Evolutionary conservation across 2,113 vertebrate genomes (phyloP).

Genomic region (Hemiprocne comata): DNA sequence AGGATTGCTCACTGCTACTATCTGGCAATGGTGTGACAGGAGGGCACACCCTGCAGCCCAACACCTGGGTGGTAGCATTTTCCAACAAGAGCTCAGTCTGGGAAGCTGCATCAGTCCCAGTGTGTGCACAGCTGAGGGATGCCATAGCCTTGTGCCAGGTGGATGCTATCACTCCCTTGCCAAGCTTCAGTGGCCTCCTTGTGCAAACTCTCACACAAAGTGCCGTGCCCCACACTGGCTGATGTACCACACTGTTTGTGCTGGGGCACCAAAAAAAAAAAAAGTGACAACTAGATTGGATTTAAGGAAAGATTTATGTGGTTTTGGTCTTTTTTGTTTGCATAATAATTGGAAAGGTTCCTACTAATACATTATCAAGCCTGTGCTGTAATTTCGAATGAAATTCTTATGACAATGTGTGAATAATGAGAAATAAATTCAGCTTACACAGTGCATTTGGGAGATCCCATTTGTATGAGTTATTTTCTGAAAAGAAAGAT

Average conservation of each 20-base stretch:
- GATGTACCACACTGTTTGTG: neutral
- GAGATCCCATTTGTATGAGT: neutral
- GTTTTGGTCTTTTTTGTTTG: neutral
- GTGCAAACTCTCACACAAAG: no score
- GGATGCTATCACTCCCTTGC: no score
- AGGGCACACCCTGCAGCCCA: no score
- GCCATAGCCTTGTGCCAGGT: no score
- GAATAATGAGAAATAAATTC: conserved; percentile 6
- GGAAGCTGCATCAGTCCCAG: no score
- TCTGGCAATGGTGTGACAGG: no score
- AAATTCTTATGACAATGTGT: neutral
- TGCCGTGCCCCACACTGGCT: no score
- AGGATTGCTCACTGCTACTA: no score
- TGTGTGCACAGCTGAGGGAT: no score
- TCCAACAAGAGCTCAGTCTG: no score
- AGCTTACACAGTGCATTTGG: neutral
- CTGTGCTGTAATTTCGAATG: neutral
- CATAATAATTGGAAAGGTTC: neutral
- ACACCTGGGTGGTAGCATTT: no score
- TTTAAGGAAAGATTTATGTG: neutral
- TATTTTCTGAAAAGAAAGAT: conserved; percentile 5
- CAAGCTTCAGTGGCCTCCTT: no score
- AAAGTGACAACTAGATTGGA: neutral
- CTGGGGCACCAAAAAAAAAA: neutral
- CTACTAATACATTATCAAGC: neutral